These are phyloP conservation scores for Trachemys scripta DNA, from an alignment of 2,113 vertebrate species.

Conservation along the genomic window DNA sequence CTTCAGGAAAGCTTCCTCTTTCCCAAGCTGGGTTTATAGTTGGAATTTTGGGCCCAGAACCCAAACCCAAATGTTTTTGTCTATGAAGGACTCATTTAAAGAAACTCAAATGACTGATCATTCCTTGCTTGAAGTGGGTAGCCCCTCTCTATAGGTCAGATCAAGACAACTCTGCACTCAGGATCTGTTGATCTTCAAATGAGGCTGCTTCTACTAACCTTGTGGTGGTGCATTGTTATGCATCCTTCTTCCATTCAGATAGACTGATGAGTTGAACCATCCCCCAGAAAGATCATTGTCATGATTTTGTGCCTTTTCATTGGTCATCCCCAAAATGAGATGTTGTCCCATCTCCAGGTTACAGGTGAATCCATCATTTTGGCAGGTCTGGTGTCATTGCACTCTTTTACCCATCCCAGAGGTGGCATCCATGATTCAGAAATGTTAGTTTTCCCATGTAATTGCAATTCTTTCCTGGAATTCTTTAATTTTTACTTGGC, in stretches of 20 bases:
- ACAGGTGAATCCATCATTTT: neutral
- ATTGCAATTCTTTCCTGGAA: neutral
- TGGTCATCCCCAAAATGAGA: neutral
- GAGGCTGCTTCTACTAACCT: neutral
- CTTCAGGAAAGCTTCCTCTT: neutral
- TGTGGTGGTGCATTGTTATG: neutral
- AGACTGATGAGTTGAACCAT: neutral
- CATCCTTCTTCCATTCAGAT: neutral
- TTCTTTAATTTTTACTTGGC: neutral
- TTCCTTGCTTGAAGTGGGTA: neutral
- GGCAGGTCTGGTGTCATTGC: neutral
- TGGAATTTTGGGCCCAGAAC: neutral
- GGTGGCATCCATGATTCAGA: neutral
- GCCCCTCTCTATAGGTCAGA: neutral
- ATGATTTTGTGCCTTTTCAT: neutral
- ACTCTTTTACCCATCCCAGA: neutral
- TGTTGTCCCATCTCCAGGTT: neutral
- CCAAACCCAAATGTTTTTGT: neutral
- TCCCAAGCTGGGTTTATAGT: neutral
- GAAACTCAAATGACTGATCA: neutral
- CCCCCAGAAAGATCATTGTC: neutral
- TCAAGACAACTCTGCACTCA: neutral
- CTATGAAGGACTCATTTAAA: neutral
- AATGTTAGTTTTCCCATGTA: neutral
- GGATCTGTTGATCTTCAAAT: neutral